Base-by-base conservation (phyloP, 2,797 vertebrate genomes). In the Hemibagrus guttatus region DNA sequence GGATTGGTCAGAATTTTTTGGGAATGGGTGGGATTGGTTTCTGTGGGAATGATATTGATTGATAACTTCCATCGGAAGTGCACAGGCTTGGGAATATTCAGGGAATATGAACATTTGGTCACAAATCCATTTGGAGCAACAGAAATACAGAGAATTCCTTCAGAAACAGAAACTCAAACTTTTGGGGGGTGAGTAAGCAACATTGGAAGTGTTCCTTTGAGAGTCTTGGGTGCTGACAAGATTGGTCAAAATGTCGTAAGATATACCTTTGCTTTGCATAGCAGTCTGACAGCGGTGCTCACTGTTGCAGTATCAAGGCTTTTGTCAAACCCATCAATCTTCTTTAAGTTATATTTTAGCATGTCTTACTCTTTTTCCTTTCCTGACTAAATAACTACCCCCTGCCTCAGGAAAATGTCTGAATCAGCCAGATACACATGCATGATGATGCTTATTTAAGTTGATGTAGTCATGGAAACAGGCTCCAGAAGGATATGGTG, bases 391-490 rank as follows among this genome's bases (percentile, higher is more conserved):
- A 83, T 68, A 68, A 66, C 81, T 54, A 49, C 63, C 17, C 68
- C 49, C 66, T 69, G 52, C 49, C 16, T 69, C 49, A 56, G 64
- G 28, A 52, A 83, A 54, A 69, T 69, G 63, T 83, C 46, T 68
- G 46, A 68, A 83, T 83, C 49, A 23, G 64, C 28, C 81, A 39
- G 42, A 52, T 64, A 49, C 3, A 11, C 35, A 64, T 26, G 19
- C 81, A 26, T 69, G 64, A 56, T 69, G 81, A 83, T 83, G 64
- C 49, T 69, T 69, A 69, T 69, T 83, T 83, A 66, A 68, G 61
- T 68, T 66, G 79, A 63, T 42, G 81, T 83, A 23, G 81, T 68
- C 81, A 83, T 83, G 63, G 81, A 83, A 83, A 83, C 81, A 66
- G 63, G 63, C 63, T 52, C 11, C 26, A 23, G 28, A 68, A 66